These are phyloP conservation scores for Nomada ruficornis DNA, from an alignment of 2,888 invertebrate species.

Conservation along the genomic window DNA sequence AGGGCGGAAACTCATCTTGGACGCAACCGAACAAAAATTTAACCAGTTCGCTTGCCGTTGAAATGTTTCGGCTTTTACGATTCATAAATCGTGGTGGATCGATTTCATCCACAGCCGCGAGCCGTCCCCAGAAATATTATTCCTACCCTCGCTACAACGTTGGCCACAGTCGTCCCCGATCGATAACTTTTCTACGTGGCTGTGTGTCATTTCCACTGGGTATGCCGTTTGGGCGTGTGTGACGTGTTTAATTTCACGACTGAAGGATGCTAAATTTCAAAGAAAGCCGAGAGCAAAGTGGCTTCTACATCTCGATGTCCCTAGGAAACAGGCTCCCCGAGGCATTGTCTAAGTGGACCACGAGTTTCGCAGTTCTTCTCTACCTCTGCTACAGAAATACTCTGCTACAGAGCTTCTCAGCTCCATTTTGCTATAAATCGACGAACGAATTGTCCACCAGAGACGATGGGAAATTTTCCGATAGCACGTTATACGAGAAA, in stretches of 20 bases:
- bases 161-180: constrained; percentile 4
- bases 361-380: constrained; percentile 35
- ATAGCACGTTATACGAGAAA: constrained; percentile 16
- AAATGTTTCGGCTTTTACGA: background rate
- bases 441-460: constrained; percentile 35
- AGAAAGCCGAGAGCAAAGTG: constrained; percentile 5
- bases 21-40: background rate
- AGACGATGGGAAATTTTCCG: constrained; percentile 25
- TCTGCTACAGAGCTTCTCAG: background rate
- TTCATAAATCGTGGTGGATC: constrained; percentile 10
- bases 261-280: background rate
- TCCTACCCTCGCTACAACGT: background rate
- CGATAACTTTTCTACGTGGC: constrained; percentile 22
- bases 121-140: background rate
- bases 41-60: background rate
- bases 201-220: background rate
- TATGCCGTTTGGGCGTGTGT: background rate
- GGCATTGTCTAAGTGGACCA: constrained; percentile 28
- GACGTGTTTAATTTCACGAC: background rate
- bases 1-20: background rate
- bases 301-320: constrained; percentile 45
- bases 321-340: constrained; percentile 41
- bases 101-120: background rate
- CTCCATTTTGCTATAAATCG: constrained; percentile 11
- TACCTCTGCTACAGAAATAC: constrained; percentile 1